Evolutionary conservation across 1,140 invertebrate genomes (phyloP).

Genomic region (Brachionus angularis): DNA sequence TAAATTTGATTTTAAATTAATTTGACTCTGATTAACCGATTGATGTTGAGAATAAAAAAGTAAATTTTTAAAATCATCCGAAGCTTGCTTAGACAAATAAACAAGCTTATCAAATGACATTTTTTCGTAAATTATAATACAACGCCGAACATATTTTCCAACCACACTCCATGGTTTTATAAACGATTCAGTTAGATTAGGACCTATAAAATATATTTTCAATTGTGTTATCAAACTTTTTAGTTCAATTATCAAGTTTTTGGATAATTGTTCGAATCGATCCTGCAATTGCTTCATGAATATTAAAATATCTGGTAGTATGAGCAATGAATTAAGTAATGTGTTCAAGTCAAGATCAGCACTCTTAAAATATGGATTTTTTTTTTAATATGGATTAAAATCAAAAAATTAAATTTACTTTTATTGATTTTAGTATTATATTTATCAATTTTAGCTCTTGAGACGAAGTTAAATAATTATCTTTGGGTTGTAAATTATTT

Average conservation of each 20-base stretch:
- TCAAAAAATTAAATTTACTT: not conserved
- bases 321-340: not conserved
- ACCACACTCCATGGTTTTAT: slow-evolving; percentile 43
- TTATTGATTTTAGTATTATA: slow-evolving; percentile 42
- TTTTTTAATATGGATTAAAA: not conserved
- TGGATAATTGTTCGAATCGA: slow-evolving; percentile 6
- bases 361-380: not conserved
- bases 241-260: not conserved
- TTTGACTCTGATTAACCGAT: too few species aligned
- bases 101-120: slow-evolving; percentile 39
- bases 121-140: slow-evolving; percentile 42
- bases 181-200: not conserved
- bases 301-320: slow-evolving; percentile 2
- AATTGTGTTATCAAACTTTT: not conserved
- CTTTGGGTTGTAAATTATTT: slow-evolving; percentile 6
- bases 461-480: not conserved
- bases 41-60: not conserved
- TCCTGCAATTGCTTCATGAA: slow-evolving; percentile 25
- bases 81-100: slow-evolving; percentile 15
- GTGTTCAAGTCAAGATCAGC: slow-evolving; percentile 8
- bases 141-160: slow-evolving; percentile 43
- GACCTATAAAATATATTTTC: slow-evolving; percentile 42
- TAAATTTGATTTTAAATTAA: too few species aligned
- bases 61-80: slow-evolving; percentile 5
- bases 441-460: slow-evolving; percentile 27